Percentiles rank a stretch among this genome's conserved stretches.
These are phyloP conservation scores for Tetragonisca angustula DNA, from an alignment of 2,888 invertebrate genomes.

Conservation along the genomic window DNA sequence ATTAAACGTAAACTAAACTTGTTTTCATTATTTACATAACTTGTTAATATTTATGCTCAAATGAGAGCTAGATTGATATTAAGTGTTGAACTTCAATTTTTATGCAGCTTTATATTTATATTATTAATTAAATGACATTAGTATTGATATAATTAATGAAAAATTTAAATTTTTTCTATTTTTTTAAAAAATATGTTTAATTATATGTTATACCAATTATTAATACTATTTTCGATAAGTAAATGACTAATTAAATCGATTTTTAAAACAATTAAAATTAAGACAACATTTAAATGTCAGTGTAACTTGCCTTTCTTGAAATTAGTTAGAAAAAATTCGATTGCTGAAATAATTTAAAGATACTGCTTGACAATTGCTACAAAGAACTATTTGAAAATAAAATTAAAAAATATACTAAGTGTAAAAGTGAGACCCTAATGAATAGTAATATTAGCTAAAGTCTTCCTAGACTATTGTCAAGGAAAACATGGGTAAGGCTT, in stretches of 20 bases:
- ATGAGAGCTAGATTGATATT: neutral
- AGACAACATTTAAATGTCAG: neutral
- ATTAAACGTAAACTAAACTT: neutral
- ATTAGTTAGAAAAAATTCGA: neutral
- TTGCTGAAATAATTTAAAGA: neutral
- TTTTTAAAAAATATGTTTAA: slow-evolving; percentile 2
- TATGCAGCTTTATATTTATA: slow-evolving; percentile 7
- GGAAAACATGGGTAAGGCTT: neutral
- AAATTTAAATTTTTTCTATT: slow-evolving; percentile 17
- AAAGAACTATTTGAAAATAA: neutral
- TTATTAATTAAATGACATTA: slow-evolving; percentile 27
- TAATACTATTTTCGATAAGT: slow-evolving; percentile 7
- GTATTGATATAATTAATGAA: slow-evolving; percentile 10
- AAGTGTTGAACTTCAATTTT: slow-evolving; percentile 1
- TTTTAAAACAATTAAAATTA: neutral
- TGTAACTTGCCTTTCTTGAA: neutral
- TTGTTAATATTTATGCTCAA: neutral
- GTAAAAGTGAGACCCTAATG: neutral
- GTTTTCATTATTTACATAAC: neutral
- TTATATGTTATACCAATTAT: neutral
- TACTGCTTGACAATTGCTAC: neutral
- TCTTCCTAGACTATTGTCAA: neutral
- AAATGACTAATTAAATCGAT: slow-evolving; percentile 18
- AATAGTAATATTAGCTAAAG: neutral
- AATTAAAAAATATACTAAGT: neutral